Evolutionary conservation across 2,797 vertebrate genomes (phyloP), one percentile per base, ranked within the genome.

Genomic region (Oophaga sylvatica): DNA sequence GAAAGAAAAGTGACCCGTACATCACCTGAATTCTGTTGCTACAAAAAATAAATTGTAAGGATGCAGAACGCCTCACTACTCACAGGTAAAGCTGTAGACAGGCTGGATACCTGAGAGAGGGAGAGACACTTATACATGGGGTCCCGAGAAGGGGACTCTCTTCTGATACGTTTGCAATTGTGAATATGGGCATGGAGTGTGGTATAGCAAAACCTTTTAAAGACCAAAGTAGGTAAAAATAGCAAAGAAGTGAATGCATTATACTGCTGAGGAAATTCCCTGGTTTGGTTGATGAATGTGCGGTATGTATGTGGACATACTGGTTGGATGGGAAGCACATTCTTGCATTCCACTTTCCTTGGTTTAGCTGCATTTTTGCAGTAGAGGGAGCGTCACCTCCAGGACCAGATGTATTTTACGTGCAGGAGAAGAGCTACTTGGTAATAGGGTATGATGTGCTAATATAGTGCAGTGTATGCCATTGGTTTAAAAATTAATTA

Each of bases 341-440:
- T 83, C 73, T 77, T 77, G 60, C 71, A 77, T 85, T 85, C 84
- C 75, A 76, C 13, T 53, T 84, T 31, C 56, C 53, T 82, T 80
- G 73, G 62, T 59, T 87, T 35, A 59, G 19, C 19, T 57, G 29
- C 81, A 83, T 83, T 83, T 67, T 83, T 83, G 11, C 19, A 31
- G 15, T 22, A 26, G 80, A 9, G 67, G n/a, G 4, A 19, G 65
- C 19, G 71, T 75, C 41, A 75, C 41, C 2, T n/a, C 22, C 19
- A 48, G 41, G 41, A 19, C 41, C 71, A 75, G 41, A 75, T 2
- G 16, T 35, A 45, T 41, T 73, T 7, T 41, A 20, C 70, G 31
- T 73, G 70, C 35, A 73, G 70, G 29, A 45, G 41, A 41, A 73
- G 5, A 3, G 63, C n/a, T 13, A 68, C 13, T 68, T 12, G 4